Evolutionary conservation across 2,797 vertebrate species (phyloP).

Genomic region (Pseudochirops corinnae): DNA sequence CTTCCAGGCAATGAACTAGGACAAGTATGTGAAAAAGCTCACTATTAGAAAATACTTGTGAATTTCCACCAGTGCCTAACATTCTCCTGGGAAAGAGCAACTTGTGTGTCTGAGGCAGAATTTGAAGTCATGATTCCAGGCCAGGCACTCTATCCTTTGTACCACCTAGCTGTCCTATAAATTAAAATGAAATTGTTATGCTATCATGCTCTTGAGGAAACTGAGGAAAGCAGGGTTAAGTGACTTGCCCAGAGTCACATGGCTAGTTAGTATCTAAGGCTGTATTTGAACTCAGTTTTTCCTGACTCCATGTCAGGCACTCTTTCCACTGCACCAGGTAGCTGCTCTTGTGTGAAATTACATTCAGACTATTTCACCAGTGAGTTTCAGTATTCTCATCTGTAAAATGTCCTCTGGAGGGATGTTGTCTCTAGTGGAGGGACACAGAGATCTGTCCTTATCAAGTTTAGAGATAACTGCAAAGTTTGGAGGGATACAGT

Average conservation of each 20-base stretch:
- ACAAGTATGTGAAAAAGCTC: background rate
- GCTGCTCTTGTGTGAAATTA: background rate
- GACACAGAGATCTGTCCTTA: background rate
- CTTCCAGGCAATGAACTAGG: background rate
- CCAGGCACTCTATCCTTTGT: no score
- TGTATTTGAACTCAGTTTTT: no score
- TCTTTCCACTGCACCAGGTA: no score
- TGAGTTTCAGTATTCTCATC: background rate
- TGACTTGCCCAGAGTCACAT: no score
- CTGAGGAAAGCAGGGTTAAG: no score
- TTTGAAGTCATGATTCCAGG: no score
- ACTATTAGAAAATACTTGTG: background rate
- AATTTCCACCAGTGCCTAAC: background rate
- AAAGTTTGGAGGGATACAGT: background rate
- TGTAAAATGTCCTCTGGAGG: background rate
- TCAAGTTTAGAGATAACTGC: background rate
- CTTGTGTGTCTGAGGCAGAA: background rate
- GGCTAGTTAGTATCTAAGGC: no score
- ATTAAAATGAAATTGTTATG: no score
- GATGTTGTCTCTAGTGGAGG: background rate
- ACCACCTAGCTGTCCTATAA: no score
- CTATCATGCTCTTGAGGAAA: no score
- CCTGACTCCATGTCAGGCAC: no score
- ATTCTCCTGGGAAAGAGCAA: background rate
- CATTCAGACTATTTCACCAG: background rate